A percentile compares a stretch with the other conserved stretches of the same genome.
Conservation (phyloP, 1,140 invertebrate species). For the Hirudo medicinalis region DNA sequence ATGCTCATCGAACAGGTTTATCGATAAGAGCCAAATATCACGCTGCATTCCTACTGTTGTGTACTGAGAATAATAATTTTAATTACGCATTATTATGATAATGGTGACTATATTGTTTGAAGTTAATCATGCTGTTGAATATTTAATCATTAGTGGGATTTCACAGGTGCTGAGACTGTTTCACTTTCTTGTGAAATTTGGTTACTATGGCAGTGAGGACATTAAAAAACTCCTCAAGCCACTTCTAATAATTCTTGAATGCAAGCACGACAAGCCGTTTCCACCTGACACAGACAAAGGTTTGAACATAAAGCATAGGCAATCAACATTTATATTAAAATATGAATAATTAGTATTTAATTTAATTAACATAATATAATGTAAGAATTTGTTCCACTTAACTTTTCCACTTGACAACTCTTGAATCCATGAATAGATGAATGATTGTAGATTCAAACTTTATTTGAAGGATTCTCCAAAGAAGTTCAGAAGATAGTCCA, state of each 20-base stretch:
- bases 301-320: neutral
- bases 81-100: neutral
- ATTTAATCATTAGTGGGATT: conserved; percentile 12
- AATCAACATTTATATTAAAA: no score
- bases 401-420: neutral
- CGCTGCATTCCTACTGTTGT: no score
- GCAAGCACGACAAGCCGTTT: conserved; percentile 38
- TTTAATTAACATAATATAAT: neutral
- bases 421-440: neutral
- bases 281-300: conserved; percentile 24
- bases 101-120: neutral
- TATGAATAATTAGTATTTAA: no score
- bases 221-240: conserved; percentile 34
- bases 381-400: neutral
- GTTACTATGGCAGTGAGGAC: conserved; percentile 36
- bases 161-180: conserved; percentile 34
- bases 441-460: neutral
- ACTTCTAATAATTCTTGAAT: conserved; percentile 36
- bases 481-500: conserved; percentile 17
- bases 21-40: neutral
- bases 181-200: conserved; percentile 36
- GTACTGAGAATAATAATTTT: neutral
- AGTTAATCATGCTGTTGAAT: neutral
- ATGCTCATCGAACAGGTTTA: conserved; percentile 29
- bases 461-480: conserved; percentile 14